Percentiles rank a stretch among this genome's conserved stretches.
These are phyloP conservation scores for Protobothrops flavoviridis DNA, from an alignment of 2,113 vertebrate species.

Conservation along the genomic window DNA sequence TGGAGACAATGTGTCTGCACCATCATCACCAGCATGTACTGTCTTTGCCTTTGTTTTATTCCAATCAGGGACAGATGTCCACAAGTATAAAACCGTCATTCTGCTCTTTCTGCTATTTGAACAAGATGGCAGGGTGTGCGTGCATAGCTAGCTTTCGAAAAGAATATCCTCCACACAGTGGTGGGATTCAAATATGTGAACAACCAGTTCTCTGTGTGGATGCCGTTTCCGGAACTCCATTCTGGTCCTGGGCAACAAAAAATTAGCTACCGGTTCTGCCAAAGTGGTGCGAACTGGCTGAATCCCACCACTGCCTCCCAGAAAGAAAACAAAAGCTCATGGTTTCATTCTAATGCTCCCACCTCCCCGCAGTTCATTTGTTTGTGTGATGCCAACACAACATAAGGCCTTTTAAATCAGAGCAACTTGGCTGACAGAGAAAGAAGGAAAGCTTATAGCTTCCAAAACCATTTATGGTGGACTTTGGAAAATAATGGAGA, in stretches of 20 bases:
- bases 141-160: neutral
- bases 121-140: neutral
- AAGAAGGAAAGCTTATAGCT: neutral
- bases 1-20: neutral
- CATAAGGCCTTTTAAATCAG: neutral
- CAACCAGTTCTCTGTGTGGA: too few relatives aligned
- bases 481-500: neutral
- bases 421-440: neutral
- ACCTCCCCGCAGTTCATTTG: neutral
- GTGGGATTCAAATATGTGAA: too few relatives aligned
- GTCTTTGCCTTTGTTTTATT: neutral
- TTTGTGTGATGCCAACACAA: neutral
- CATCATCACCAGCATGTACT: neutral
- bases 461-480: neutral
- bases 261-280: too few relatives aligned
- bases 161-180: neutral
- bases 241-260: too few relatives aligned
- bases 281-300: too few relatives aligned
- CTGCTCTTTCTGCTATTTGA: neutral
- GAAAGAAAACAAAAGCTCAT: neutral
- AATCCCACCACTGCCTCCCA: neutral
- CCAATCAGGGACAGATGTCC: neutral
- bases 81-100: neutral
- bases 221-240: too few relatives aligned
- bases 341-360: neutral